Percentiles rank a stretch among this genome's conserved stretches.
These are phyloP conservation scores for Ochropacha duplaris DNA, from an alignment of 2,888 invertebrate genomes.

Conservation along the genomic window DNA sequence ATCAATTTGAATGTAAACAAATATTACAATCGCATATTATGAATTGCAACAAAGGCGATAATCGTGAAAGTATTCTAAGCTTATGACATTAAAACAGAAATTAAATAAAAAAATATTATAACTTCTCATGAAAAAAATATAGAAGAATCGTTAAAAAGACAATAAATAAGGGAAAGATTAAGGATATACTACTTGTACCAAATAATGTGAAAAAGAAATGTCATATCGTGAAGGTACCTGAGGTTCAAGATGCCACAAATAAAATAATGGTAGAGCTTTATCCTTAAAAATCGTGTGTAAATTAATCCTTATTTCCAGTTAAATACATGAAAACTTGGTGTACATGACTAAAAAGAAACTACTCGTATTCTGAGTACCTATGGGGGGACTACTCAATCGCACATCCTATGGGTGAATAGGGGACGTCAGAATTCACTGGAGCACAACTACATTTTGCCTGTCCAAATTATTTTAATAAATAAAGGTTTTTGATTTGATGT, in stretches of 20 bases:
- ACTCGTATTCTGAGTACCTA: conserved; percentile 33
- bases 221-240: too few relatives aligned
- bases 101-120: too few relatives aligned
- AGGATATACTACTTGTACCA: too few relatives aligned
- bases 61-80: too few relatives aligned
- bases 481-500: conserved; percentile 5
- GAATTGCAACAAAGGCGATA: background rate
- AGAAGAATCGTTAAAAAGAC: too few relatives aligned
- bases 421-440: conserved; percentile 45
- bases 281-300: background rate
- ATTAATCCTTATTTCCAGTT: conserved; percentile 5
- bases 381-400: conserved; percentile 55
- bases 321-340: conserved; percentile 32
- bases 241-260: too few relatives aligned
- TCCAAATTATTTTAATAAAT: conserved; percentile 28
- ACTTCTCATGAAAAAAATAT: too few relatives aligned
- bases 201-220: too few relatives aligned
- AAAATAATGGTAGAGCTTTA: too few relatives aligned
- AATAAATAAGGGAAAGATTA: too few relatives aligned
- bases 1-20: conserved; percentile 42
- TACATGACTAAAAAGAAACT: conserved; percentile 46
- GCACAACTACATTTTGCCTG: conserved; percentile 50
- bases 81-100: too few relatives aligned
- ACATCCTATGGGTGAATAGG: conserved; percentile 57
- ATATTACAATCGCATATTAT: conserved; percentile 10